A percentile compares a stretch with the other conserved stretches of the same genome.
Evolutionary conservation across 2,888 invertebrate species (phyloP).

Genomic region (Pteria penguin): DNA sequence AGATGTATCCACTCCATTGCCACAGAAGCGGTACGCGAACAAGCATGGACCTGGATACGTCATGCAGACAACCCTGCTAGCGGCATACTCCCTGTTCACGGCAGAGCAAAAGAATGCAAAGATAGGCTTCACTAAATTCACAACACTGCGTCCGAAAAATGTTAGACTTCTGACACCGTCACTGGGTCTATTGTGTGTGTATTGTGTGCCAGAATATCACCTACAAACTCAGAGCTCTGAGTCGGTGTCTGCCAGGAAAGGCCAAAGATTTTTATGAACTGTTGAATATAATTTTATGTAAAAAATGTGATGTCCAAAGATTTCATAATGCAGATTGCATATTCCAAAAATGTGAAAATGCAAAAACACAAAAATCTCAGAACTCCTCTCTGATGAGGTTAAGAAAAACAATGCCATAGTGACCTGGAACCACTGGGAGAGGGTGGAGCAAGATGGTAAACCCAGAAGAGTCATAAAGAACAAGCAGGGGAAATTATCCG

Average conservation of each 20-base stretch:
- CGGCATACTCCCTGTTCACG: conserved; percentile 36
- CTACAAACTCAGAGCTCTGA: conserved; percentile 41
- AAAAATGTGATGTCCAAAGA: conserved; percentile 34
- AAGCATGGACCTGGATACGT: conserved; percentile 45
- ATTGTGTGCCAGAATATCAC: conserved; percentile 35
- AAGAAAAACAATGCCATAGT: conserved; percentile 12
- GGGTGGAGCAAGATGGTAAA: conserved; percentile 36
- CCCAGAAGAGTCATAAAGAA: conserved; percentile 35
- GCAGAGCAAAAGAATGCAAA: conserved; percentile 30
- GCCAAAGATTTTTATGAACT: conserved; percentile 35
- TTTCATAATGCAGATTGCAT: conserved; percentile 38
- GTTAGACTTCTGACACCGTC: conserved; percentile 33
- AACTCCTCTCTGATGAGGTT: conserved; percentile 15
- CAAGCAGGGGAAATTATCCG: conserved; percentile 18
- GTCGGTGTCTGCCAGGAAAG: conserved; percentile 6
- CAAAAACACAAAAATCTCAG: conserved; percentile 13
- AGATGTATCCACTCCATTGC: conserved; percentile 40
- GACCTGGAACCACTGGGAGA: conserved; percentile 51
- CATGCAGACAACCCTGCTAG: conserved; percentile 31
- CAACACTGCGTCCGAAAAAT: conserved; percentile 41
- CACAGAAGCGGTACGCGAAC: conserved; percentile 41
- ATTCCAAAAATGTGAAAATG: conserved; percentile 37
- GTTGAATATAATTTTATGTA: conserved; percentile 36
- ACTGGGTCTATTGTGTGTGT: conserved; percentile 45
- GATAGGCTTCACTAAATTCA: conserved; percentile 44